Base-by-base conservation (phyloP, 2,888 invertebrate genomes). In the Spisula subtruncata region DNA sequence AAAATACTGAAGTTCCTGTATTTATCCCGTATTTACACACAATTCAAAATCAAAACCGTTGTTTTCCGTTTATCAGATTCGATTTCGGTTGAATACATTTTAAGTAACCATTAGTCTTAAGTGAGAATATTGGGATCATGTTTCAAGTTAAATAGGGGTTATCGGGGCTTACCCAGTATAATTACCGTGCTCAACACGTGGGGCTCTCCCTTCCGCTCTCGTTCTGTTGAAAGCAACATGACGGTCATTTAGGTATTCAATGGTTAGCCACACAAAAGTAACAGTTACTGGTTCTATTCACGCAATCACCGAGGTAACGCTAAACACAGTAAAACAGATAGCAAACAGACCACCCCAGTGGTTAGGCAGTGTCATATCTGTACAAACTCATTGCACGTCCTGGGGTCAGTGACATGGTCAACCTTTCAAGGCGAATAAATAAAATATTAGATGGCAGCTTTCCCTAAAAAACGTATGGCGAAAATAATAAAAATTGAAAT, bases 111-210 rank as follows among this genome's bases (percentile, higher is more conserved):
- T 75, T 16, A 75, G 75, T 32, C 32, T 14, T 75, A 75, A 75
- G 75, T 75, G 75, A 75, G 75, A 75, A 75, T 32, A 35, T 75
- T 0, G 14, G 35, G 32, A 18, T 75, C 75, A 12, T 75, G 12
- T 75, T 75, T 75, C 75, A 75, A 35, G 35, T 75, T 75, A 75
- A 75, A 75, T 75, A 75, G 75, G 35, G 75, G 75, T 75, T 75
- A 75, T 75, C 29, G 32, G 75, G 75, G 2, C 75, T 75, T 75
- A 51, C 75, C 71, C 75, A 20, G 25, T 75, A 84, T 84, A 84
- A 84, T 84, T 84, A 84, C 46, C 46, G 4, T 46, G 75, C 29
- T 84, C 84, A 71, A 84, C 84, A 84, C 66, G 75, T 84, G 84
- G 46, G 71, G 29, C 32, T 32, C 35, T 75, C 35, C 75, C 29